phyloP scores from a whole-genome alignment of 1,140 invertebrate genomes.

The Zaprionus africanus region DNA sequence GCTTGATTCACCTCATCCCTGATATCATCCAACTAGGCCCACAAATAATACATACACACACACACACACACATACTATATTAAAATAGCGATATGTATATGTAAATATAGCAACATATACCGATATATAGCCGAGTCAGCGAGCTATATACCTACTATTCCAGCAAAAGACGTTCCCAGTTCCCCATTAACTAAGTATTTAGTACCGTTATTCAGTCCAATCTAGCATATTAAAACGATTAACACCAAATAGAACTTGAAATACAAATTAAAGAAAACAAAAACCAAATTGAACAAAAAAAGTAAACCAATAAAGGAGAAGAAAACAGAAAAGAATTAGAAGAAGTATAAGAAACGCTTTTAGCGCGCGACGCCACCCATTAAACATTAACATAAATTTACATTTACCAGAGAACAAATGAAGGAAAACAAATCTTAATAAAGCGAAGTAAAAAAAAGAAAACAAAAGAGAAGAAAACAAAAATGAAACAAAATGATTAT shows the following conservation, averaged over 20 bases:
- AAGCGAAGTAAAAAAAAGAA: neutral
- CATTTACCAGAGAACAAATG: slow-evolving; percentile 14
- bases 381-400: slow-evolving; percentile 46
- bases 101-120: slow-evolving; percentile 17
- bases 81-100: slow-evolving; percentile 33
- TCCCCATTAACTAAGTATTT: slow-evolving; percentile 29
- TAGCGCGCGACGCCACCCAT: slow-evolving; percentile 77
- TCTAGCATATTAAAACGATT: slow-evolving; percentile 39
- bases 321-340: slow-evolving; percentile 20
- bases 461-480: slow-evolving; percentile 14
- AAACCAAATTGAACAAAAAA: slow-evolving; percentile 7
- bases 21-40: slow-evolving; percentile 20
- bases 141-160: slow-evolving; percentile 19
- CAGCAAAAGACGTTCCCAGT: neutral
- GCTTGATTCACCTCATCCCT: no score
- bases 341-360: slow-evolving; percentile 52
- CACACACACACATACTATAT: slow-evolving; percentile 19
- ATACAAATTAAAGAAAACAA: slow-evolving; percentile 14
- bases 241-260: neutral
- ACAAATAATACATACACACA: slow-evolving; percentile 11
- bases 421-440: neutral
- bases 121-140: slow-evolving; percentile 2
- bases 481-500: slow-evolving; percentile 31
- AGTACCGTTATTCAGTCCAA: slow-evolving; percentile 52
- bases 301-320: slow-evolving; percentile 12